A percentile compares a stretch with the other conserved stretches of the same genome.
Evolutionary conservation across 2,797 vertebrate genomes (phyloP).

Genomic region (Cichlasoma orientale): DNA sequence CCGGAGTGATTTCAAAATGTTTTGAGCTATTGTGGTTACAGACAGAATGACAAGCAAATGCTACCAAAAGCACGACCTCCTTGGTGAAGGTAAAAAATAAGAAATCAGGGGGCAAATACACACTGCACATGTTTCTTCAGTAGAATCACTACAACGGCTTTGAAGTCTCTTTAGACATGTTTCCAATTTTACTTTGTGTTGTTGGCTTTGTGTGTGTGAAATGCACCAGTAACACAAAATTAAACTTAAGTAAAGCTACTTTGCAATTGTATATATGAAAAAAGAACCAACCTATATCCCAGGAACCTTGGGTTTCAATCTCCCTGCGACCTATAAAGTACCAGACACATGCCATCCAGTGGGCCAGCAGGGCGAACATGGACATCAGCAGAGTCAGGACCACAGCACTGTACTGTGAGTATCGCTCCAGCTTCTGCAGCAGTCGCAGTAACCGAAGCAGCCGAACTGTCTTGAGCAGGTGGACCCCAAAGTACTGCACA

Average conservation of each 20-base stretch:
- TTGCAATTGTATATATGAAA: neutral
- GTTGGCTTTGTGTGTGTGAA: neutral
- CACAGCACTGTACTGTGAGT: conserved; percentile 89
- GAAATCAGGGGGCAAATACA: too few relatives aligned
- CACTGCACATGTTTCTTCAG: too few relatives aligned
- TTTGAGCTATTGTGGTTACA: too few relatives aligned
- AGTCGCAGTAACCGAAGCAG: conserved; percentile 85
- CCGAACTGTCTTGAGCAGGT: conserved; percentile 87
- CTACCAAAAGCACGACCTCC: too few relatives aligned
- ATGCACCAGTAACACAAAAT: neutral
- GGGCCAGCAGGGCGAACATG: conserved; percentile 88
- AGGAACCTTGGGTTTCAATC: conserved; percentile 82
- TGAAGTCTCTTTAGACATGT: too few relatives aligned
- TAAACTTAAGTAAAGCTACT: neutral
- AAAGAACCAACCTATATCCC: conserved; percentile 82
- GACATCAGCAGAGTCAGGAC: conserved; percentile 90
- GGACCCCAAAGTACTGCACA: conserved; percentile 85
- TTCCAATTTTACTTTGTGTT: too few relatives aligned
- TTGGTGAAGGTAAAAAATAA: too few relatives aligned
- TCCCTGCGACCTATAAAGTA: conserved; percentile 88
- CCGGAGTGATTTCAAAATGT: too few relatives aligned
- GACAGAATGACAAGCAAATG: too few relatives aligned
- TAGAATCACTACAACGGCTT: too few relatives aligned
- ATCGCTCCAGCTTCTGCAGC: conserved; percentile 87
- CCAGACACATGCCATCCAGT: conserved; percentile 91